Base-by-base conservation (phyloP, 1,140 invertebrate species). In the Parasteatoda tepidariorum region DNA sequence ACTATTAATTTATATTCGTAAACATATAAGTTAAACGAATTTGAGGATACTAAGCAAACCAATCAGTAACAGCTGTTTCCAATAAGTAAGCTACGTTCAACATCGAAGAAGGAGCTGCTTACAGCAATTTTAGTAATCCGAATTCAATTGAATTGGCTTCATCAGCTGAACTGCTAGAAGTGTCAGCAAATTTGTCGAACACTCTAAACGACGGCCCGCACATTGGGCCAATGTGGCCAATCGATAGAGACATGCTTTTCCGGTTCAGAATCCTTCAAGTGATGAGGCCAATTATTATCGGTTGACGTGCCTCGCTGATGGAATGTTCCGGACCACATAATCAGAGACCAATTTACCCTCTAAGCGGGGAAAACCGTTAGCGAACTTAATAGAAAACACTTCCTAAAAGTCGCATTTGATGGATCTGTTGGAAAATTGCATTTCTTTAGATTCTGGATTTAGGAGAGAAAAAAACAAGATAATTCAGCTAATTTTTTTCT, bases 301-400 rank as follows among this genome's bases (percentile, higher is more conserved):
- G 54, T 61, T 82, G 78, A 82, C 78, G 78, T 82, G 78, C 66
- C 24, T 34, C 55, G 33, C 54, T 82, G 78, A 71, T 82, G 78
- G 78, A 55, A 82, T 82, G 78, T 82, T 82, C 78, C 78, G 78
- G 78, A 62, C 78, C 66, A 82, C 78, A 82, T 82, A 82, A 82
- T 82, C 78, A 82, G 78, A 71, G 78, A 70, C 54, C 66, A 82
- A 82, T 82, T 82, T 71, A 66, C 38, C 62, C 41, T 18, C 18
- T 31, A 30, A n/a, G 22, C 41, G 13, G 31, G 15, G 48, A 22
- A 48, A 57, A 74, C 41, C 26, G 55, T 61, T 22, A 24, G 18
- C 34, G 59, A 33, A 31, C 48, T 48, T 79, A 79, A 79, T 79
- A 67, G 61, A 79, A 67, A 67, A 68, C 64, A 61, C 31, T 67